Evolutionary conservation across 2,113 vertebrate species (phyloP).

Genomic region (Nannospalax galili): DNA sequence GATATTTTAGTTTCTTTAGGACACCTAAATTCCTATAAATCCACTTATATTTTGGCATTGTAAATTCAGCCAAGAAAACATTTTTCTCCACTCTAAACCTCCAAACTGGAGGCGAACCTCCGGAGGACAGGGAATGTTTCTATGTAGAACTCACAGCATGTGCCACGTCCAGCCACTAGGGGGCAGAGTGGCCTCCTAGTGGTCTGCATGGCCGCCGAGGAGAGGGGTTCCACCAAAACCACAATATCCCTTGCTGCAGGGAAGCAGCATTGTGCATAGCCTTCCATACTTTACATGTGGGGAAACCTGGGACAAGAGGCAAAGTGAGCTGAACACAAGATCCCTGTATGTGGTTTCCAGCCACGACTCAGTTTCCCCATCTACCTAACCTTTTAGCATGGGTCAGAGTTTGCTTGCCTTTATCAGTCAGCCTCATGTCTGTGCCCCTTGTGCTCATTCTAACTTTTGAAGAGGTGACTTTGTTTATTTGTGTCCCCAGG

Average conservation of each 20-base stretch:
- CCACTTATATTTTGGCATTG: not conserved
- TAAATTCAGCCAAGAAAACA: not conserved
- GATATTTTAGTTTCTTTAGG: not conserved
- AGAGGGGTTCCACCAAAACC: accelerated
- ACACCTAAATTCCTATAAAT: not conserved
- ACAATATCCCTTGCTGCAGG: not conserved
- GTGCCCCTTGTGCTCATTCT: not conserved
- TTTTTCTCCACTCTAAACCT: not conserved
- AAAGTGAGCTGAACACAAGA: not conserved
- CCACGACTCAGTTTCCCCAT: accelerated
- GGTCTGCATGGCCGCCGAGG: not conserved
- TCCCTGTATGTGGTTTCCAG: accelerated
- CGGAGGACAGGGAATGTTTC: not conserved
- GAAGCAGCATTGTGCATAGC: not conserved
- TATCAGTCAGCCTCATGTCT: not conserved
- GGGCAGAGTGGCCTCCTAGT: not conserved
- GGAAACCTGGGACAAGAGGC: not conserved
- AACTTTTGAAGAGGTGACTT: not conserved
- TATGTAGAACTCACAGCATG: accelerated
- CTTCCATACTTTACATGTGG: accelerated
- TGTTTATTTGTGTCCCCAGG: not conserved
- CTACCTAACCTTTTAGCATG: accelerated
- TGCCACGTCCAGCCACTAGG: not conserved
- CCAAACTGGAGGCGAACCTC: no score
- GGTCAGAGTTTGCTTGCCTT: not conserved